Base-by-base conservation (phyloP, 2,113 vertebrate species). In the Prionailurus viverrinus region DNA sequence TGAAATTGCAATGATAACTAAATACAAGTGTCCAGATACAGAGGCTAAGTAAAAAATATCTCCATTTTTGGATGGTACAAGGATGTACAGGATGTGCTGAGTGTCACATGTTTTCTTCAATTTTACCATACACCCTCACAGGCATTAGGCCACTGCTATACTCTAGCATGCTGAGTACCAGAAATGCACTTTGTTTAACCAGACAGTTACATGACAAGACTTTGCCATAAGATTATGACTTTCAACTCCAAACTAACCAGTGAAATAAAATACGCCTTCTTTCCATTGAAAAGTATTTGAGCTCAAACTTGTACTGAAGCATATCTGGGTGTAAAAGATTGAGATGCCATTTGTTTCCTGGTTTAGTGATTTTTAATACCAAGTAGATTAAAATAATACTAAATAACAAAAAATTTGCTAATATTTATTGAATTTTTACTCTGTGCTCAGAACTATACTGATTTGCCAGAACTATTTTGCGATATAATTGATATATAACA, bases 381-480 rank as follows among this genome's bases (percentile, higher is more conserved):
- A 19, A 68, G 1, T 73, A 45, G 10, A 39, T n/a, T 92, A 74
- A 88, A 94, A 87, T 89, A 76, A 58, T 58, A 83, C 2, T 41
- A 95, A 73, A 55, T n/a, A 45, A n/a, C 6, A 55, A 36, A 82
- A 95, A 41, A 55, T 61, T 89, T 68, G 2, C 51, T 88, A 31
- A 48, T 80, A 63, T 76, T 45, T 74, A 65, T 80, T 85, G 53
- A 69, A 8, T 74, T 25, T 94, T 92, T 79, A 53, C 10, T 93
- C 74, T 93, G 53, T 82, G 16, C 18, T 7, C 25, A 83, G 31
- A 27, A 27, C 33, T 41, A 19, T 68, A 48, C 61, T 94, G 74
- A 85, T 53, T 88, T 84, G 45, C 11, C 36, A 53, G 33, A 11
- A 82, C 94, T 89, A 87, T 88, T 94, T 91, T 86, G 12, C 27